These are phyloP conservation scores for Eupeodes corollae DNA, from an alignment of 1,140 invertebrate genomes.

Conservation along the genomic window DNA sequence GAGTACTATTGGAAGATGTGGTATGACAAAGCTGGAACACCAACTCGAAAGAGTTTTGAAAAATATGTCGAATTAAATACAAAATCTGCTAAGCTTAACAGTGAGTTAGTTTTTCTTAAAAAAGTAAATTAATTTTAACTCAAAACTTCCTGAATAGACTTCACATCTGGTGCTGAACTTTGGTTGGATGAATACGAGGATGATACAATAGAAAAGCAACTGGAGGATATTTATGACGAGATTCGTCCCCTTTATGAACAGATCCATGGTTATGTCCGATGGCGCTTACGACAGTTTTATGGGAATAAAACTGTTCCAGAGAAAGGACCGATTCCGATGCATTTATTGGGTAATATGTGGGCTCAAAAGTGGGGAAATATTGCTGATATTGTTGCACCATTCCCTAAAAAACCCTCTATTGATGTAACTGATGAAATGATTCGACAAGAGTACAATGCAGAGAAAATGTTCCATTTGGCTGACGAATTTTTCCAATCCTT, in stretches of 20 bases:
- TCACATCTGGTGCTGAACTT: conserved; percentile 43
- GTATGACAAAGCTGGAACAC: conserved; percentile 59
- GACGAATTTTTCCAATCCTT: conserved; percentile 81
- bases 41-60: conserved; percentile 53
- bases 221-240: conserved; percentile 45
- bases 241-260: conserved; percentile 52
- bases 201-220: conserved; percentile 46
- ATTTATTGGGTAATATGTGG: conserved; percentile 89
- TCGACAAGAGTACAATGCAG: conserved; percentile 56
- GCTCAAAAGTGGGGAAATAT: conserved; percentile 80
- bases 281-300: conserved; percentile 59
- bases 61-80: conserved; percentile 67
- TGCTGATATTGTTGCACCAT: conserved; percentile 53
- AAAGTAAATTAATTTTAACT: no score
- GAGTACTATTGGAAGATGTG: conserved; percentile 66
- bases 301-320: conserved; percentile 54
- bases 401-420: conserved; percentile 55
- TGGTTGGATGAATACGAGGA: conserved; percentile 53
- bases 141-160: conserved; percentile 29
- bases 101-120: conserved; percentile 34
- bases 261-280: conserved; percentile 68
- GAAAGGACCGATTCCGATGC: conserved; percentile 81
- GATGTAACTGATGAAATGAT: conserved; percentile 62
- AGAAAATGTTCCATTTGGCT: conserved; percentile 67
- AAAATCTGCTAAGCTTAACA: conserved; percentile 60